Evolutionary conservation across 2,113 vertebrate species (phyloP).

Genomic region (Etheostoma cragini): DNA sequence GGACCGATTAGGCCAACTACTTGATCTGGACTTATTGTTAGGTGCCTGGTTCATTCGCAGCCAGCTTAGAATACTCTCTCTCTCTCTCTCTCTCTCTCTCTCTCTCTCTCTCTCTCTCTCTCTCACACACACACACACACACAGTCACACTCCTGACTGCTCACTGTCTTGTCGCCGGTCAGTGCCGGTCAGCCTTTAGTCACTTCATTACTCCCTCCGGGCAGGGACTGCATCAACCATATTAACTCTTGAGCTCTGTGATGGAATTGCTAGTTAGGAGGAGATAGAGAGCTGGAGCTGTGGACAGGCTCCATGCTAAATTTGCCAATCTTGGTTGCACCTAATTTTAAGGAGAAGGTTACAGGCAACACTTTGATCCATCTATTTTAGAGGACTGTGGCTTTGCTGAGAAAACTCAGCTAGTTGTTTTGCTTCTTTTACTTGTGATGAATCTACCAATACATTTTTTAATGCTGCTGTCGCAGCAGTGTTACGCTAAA

Average conservation of each 20-base stretch:
- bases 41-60: slow-evolving; percentile 32
- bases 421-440: slow-evolving; percentile 32
- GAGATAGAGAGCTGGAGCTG: slow-evolving; percentile 56
- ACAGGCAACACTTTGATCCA: slow-evolving; percentile 65
- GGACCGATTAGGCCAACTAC: slow-evolving; percentile 66
- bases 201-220: slow-evolving; percentile 73
- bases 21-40: slow-evolving; percentile 65
- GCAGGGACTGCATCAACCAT: slow-evolving; percentile 63
- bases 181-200: slow-evolving; percentile 71
- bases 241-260: slow-evolving; percentile 69
- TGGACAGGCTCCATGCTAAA: slow-evolving; percentile 37
- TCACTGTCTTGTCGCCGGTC: slow-evolving; percentile 66
- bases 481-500: not conserved
- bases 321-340: slow-evolving; percentile 64
- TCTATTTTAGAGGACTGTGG: slow-evolving; percentile 41
- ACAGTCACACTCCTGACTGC: slow-evolving; percentile 40
- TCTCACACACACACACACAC: not conserved
- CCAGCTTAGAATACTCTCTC: not conserved
- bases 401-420: slow-evolving; percentile 29
- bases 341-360: slow-evolving; percentile 66
- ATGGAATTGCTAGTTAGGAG: slow-evolving; percentile 62
- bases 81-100: not conserved
- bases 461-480: slow-evolving; percentile 27
- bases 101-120: not conserved
- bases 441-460: slow-evolving; percentile 46